phyloP scores from a whole-genome alignment of 2,113 vertebrate genomes.

The Desmodus rotundus region DNA sequence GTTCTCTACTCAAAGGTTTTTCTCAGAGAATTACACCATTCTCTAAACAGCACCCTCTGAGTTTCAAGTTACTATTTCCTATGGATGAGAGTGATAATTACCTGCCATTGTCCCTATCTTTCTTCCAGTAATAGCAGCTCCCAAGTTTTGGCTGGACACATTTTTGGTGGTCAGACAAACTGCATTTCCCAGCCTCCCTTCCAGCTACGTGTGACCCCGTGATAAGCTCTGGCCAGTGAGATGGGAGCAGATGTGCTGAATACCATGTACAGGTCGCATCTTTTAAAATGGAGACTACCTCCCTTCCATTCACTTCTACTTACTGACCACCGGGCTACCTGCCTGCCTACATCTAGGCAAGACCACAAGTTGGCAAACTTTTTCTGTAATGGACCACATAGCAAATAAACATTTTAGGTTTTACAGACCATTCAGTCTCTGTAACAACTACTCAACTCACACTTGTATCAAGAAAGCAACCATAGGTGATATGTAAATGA shows the following conservation, averaged over 20 bases:
- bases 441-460: not conserved
- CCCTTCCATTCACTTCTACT: not conserved
- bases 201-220: not conserved
- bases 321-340: not conserved
- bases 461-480: too few relatives aligned
- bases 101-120: not conserved
- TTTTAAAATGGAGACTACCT: not conserved
- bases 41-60: not conserved
- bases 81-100: not conserved
- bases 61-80: not conserved
- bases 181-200: not conserved
- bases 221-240: not conserved
- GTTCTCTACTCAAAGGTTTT: not conserved
- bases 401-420: not conserved
- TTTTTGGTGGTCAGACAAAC: too few relatives aligned
- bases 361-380: not conserved
- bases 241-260: not conserved
- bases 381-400: not conserved
- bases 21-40: not conserved
- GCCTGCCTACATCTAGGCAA: not conserved
- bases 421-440: not conserved
- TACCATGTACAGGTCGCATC: not conserved
- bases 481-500: not conserved
- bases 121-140: not conserved
- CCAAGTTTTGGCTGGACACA: not conserved